Conservation (phyloP, 2,113 vertebrate species). For the Rhinopithecus roxellana region DNA sequence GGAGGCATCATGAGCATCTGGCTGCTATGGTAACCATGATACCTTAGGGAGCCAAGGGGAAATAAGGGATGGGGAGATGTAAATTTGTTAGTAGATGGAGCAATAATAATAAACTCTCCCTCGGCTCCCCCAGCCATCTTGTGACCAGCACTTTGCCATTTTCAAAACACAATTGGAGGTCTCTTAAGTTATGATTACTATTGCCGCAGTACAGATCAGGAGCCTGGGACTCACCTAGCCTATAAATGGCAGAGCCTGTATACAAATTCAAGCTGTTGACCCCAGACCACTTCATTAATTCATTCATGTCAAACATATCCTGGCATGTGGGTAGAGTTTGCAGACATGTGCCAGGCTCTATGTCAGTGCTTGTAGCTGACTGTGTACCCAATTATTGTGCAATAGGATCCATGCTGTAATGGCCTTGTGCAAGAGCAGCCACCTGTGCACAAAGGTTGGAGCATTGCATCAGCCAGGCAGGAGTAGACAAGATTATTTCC, state of each 20-base stretch:
- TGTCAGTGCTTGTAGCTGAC: neutral
- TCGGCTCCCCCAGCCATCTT: neutral
- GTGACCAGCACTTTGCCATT: neutral
- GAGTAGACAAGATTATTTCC: neutral
- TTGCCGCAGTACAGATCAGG: neutral
- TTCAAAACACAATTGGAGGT: neutral
- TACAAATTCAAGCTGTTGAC: neutral
- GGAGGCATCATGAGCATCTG: constrained; percentile 63
- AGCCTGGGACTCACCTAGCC: neutral
- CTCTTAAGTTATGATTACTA: neutral
- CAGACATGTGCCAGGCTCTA: neutral
- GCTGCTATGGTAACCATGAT: constrained; percentile 64
- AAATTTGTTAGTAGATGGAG: constrained; percentile 18
- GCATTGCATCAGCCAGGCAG: constrained; percentile 49
- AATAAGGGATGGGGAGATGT: constrained; percentile 32
- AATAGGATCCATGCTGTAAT: neutral
- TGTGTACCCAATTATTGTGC: neutral
- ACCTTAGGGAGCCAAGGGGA: constrained; percentile 52
- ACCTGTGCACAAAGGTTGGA: neutral
- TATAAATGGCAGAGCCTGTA: neutral
- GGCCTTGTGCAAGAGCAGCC: neutral
- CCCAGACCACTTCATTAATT: neutral
- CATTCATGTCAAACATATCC: constrained; percentile 4
- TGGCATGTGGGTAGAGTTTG: neutral
- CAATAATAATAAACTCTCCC: constrained; percentile 28